These are phyloP conservation scores for Xenopus petersii DNA, from an alignment of 2,797 vertebrate species.

Conservation along the genomic window DNA sequence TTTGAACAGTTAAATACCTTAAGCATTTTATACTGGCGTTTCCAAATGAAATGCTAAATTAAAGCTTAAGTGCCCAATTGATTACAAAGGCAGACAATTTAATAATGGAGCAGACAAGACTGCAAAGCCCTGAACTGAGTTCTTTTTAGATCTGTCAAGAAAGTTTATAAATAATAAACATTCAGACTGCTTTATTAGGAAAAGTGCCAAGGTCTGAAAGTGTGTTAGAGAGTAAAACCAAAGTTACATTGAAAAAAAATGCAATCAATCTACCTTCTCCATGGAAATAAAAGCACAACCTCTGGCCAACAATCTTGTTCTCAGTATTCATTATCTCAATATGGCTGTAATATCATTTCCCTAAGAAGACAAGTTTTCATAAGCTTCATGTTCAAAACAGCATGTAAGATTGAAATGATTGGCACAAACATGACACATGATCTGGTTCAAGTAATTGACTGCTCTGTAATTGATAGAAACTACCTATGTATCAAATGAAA, in stretches of 20 bases:
- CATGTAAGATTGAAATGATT: constrained; percentile 36
- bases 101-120: constrained; percentile 22
- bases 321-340: constrained; percentile 44
- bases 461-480: constrained; percentile 44
- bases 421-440: constrained; percentile 49
- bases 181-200: constrained; percentile 30
- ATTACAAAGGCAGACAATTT: constrained; percentile 29
- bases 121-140: constrained; percentile 9
- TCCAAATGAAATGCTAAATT: constrained; percentile 36
- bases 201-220: constrained; percentile 33
- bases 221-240: constrained; percentile 30
- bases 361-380: constrained; percentile 43
- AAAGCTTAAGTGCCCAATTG: constrained; percentile 32
- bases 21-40: constrained; percentile 23
- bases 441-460: constrained; percentile 45
- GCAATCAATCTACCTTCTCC: constrained; percentile 36
- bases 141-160: constrained; percentile 41
- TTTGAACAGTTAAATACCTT: constrained; percentile 25
- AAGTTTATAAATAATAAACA: constrained; percentile 51
- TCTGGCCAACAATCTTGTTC: background rate
- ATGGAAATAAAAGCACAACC: constrained; percentile 42
- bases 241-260: constrained; percentile 24
- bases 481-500: constrained; percentile 41
- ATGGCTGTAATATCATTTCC: constrained; percentile 40
- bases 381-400: constrained; percentile 40